Conservation (phyloP, 2,797 vertebrate genomes). For the Chaetodon trifasciatus region DNA sequence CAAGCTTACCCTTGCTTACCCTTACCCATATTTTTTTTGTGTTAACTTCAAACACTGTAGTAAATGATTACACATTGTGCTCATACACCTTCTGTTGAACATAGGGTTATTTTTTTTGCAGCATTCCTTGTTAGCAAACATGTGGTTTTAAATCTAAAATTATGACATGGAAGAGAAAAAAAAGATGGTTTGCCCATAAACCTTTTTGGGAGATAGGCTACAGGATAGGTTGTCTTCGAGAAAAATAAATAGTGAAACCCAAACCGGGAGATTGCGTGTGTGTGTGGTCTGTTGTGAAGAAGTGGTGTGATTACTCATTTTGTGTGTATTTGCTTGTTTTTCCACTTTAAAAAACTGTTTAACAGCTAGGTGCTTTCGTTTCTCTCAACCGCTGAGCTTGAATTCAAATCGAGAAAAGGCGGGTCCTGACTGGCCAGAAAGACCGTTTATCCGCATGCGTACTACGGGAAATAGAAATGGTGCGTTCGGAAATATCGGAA, state of each 20-base stretch:
- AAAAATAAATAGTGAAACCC: conserved; percentile 99
- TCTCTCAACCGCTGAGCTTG: background rate
- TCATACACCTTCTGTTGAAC: conserved; percentile 97
- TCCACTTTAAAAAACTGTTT: too few relatives aligned
- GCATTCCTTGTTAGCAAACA: conserved; percentile 99
- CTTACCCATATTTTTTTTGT: conserved; percentile 87
- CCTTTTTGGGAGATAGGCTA: conserved; percentile 87
- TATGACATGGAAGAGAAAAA: conserved; percentile 87
- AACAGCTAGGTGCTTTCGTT: background rate
- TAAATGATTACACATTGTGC: conserved; percentile 97
- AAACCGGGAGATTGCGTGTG: conserved; percentile 71
- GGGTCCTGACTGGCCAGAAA: conserved; percentile 60
- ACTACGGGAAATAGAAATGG: background rate
- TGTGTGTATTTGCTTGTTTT: background rate
- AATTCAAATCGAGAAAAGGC: conserved; percentile 54
- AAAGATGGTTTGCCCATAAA: conserved; percentile 91
- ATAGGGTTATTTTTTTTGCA: conserved; percentile 91
- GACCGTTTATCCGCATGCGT: conserved; percentile 64
- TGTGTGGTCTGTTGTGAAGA: conserved; percentile 62
- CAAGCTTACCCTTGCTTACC: conserved; percentile 84
- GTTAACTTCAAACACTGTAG: conserved; percentile 97
- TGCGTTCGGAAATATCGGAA: background rate
- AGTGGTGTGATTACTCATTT: conserved; percentile 11
- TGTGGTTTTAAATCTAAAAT: conserved; percentile 93
- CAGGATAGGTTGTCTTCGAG: conserved; percentile 96